These are phyloP conservation scores for Philereme transversata DNA, from an alignment of 2,888 invertebrate genomes.

Conservation along the genomic window DNA sequence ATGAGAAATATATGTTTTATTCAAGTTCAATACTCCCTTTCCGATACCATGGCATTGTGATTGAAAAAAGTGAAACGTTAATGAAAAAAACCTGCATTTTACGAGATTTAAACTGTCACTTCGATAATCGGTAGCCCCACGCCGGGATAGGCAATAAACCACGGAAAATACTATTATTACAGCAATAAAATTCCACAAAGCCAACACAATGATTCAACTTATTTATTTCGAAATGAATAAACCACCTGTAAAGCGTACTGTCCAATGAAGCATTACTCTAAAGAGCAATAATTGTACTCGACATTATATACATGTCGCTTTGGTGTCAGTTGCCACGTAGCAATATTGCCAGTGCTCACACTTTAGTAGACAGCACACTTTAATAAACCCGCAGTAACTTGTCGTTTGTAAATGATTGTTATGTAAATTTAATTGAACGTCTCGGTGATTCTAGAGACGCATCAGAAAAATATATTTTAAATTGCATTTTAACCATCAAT, in stretches of 20 bases:
- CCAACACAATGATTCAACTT: slow-evolving; percentile 46
- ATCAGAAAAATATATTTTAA: slow-evolving; percentile 22
- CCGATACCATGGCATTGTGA: not conserved
- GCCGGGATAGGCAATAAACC: slow-evolving; percentile 46
- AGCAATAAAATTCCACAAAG: slow-evolving; percentile 39
- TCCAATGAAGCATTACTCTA: slow-evolving; percentile 5
- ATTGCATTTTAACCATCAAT: slow-evolving; percentile 32
- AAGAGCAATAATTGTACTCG: not conserved
- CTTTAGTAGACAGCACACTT: slow-evolving; percentile 12
- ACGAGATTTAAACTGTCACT: slow-evolving; percentile 49
- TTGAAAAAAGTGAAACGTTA: not conserved
- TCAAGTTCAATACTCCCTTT: no score
- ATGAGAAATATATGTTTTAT: no score
- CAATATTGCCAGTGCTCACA: not conserved
- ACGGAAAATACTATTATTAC: slow-evolving; percentile 38
- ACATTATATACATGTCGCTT: not conserved
- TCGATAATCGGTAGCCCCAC: slow-evolving; percentile 57
- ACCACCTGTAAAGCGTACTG: slow-evolving; percentile 20
- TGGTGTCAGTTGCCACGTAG: not conserved
- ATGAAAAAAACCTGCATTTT: slow-evolving; percentile 25
- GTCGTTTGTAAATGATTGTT: slow-evolving; percentile 38
- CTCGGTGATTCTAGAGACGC: slow-evolving; percentile 25
- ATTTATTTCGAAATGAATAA: slow-evolving; percentile 54
- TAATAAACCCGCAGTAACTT: slow-evolving; percentile 45
- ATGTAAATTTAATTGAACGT: slow-evolving; percentile 38